phyloP scores from a whole-genome alignment of 2,113 vertebrate genomes.

The Chaetorhynchus papuensis region DNA sequence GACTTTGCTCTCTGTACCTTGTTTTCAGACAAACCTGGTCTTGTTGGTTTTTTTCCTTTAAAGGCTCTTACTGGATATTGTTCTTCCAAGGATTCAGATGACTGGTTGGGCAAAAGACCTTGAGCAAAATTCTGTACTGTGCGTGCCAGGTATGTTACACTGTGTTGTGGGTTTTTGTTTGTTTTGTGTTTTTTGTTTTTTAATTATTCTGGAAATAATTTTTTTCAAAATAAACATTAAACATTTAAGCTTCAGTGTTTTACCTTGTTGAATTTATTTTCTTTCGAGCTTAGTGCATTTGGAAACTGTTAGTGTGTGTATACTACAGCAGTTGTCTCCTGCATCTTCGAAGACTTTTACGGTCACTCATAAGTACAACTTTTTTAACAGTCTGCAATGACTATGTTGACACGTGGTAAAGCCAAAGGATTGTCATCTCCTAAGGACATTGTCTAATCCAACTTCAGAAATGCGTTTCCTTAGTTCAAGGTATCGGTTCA shows the following conservation, averaged over 20 bases:
- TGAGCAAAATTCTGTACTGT: conserved; percentile 5
- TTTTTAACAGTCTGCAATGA: background rate
- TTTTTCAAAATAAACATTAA: conserved; percentile 3
- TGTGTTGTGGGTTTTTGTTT: background rate
- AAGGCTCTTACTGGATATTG: background rate
- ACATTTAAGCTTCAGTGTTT: background rate
- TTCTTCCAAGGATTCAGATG: conserved; percentile 39
- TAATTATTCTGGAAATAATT: background rate
- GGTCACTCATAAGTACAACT: background rate
- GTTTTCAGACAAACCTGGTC: conserved; percentile 11
- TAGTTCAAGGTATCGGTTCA: background rate
- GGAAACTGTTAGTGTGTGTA: background rate
- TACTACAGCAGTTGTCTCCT: background rate
- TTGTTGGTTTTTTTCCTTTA: background rate
- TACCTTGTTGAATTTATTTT: background rate
- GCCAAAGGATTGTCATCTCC: background rate
- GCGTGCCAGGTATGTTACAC: conserved; percentile 63
- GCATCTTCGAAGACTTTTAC: background rate
- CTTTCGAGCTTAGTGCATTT: background rate
- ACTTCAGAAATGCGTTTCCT: background rate
- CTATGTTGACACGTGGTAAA: background rate
- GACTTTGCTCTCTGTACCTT: background rate
- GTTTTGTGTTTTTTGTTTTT: background rate
- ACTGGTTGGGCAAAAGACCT: conserved; percentile 20
- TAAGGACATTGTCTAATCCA: background rate